phyloP scores from a whole-genome alignment of 1,140 invertebrate species.

The Akabosia matsudoensis region DNA sequence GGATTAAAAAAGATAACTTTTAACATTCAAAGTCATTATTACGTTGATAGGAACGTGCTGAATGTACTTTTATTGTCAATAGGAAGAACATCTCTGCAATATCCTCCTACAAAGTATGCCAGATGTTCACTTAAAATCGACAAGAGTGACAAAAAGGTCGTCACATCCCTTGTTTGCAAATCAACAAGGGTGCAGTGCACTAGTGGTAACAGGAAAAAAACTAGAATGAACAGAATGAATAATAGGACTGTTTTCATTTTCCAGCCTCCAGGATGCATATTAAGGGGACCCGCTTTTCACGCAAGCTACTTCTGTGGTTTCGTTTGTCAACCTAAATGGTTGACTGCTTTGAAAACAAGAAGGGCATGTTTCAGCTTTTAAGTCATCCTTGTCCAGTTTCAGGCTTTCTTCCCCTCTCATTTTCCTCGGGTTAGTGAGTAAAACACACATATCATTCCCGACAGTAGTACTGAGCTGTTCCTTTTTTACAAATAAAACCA shows the following conservation, averaged over 20 bases:
- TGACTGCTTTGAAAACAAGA: neutral
- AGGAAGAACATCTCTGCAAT: too few relatives aligned
- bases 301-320: neutral
- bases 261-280: neutral
- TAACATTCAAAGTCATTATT: too few relatives aligned
- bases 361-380: neutral
- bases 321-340: neutral
- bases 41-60: neutral
- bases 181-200: neutral
- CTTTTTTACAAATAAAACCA: too few relatives aligned
- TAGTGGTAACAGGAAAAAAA: neutral
- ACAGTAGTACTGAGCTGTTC: too few relatives aligned
- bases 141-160: slow-evolving; percentile 1
- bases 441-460: too few relatives aligned
- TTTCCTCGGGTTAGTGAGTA: too few relatives aligned
- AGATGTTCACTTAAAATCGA: slow-evolving; percentile 7
- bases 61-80: too few relatives aligned
- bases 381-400: neutral
- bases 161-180: slow-evolving; percentile 13
- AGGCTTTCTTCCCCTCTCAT: too few relatives aligned
- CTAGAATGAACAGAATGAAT: neutral
- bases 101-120: neutral
- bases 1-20: neutral
- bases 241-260: neutral
- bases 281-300: neutral